Evolutionary conservation across 2,113 vertebrate species (phyloP), one percentile per base, ranked within the genome.

Genomic region (Chionis minor): DNA sequence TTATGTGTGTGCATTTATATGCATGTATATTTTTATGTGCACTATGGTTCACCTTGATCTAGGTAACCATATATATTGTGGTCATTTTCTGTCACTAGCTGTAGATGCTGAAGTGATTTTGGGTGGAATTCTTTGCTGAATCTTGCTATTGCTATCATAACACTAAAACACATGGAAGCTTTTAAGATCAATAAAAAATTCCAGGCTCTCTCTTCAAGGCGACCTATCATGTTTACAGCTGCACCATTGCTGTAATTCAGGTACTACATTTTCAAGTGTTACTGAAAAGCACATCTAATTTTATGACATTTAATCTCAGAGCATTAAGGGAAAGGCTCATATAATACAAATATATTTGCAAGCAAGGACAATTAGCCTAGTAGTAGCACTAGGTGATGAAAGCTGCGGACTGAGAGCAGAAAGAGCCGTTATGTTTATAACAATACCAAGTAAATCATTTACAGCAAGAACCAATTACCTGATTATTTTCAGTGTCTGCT

Each of bases 401-500:
- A 45, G 47, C 70, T 40, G 15, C 35, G 77, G 58, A 66, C 70
- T 81, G 86, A 17, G 61, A 83, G 51, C 63, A 92, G 75, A 33
- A 22, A 51, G 54, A 51, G 84, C 52, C 69, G 42, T 32, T 92
- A 74, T 7, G 8, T 70, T 92, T 38, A 58, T 82, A 79, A 63
- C 49, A 47, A 5, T 8, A 49, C 49, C 56, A 30, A 75, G 49
- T 66, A 82, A 92, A 82, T 87, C 28, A 80, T 69, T 84, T 81
- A n/a, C 59, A 85, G 81, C 33, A 80, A 95, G 24, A 91, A 77
- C 8, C 67, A 85, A 85, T 85, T 72, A 85, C 56, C 78, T 87
- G 86, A 4, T 89, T 66, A 70, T 77, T 88, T 58, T 62, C 78
- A 86, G n/a, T 17, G 70, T 58, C 92, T 95, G 83, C 62, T 73